Evolutionary conservation across 2,888 invertebrate species (phyloP).

Genomic region (Tenodera sinensis): DNA sequence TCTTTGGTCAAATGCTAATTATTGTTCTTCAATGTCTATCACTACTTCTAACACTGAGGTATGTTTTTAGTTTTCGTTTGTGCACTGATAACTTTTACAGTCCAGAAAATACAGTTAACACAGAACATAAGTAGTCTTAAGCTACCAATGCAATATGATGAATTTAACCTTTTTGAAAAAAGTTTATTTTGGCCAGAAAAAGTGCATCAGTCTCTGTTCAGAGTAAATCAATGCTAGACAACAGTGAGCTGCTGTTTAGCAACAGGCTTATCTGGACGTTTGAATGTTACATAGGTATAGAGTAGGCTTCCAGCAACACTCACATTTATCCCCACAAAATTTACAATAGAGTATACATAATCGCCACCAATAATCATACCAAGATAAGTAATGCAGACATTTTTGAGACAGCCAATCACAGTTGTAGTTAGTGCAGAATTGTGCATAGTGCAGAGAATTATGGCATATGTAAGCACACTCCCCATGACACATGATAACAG

Average conservation of each 20-base stretch:
- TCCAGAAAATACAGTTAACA: not conserved
- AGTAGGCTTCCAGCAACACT: constrained; percentile 83
- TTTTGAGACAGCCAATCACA: constrained; percentile 96
- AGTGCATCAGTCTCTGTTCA: not conserved
- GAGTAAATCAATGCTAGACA: not conserved
- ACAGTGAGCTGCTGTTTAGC: constrained; percentile 4
- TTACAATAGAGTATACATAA: constrained; percentile 90
- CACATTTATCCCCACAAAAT: constrained; percentile 94
- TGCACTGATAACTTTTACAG: not conserved
- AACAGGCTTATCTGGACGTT: constrained; percentile 47
- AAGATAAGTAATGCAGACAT: constrained; percentile 93
- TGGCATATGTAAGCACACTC: constrained; percentile 90
- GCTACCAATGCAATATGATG: not conserved
- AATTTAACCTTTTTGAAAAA: not conserved
- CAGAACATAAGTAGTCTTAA: not conserved
- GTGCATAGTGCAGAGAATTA: constrained; percentile 90
- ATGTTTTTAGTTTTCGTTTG: not conserved
- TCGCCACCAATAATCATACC: constrained; percentile 99
- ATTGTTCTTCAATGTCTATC: not conserved
- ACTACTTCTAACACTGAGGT: not conserved
- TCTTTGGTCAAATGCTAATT: not conserved
- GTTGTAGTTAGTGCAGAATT: constrained; percentile 99
- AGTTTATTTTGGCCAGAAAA: not conserved
- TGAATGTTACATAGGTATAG: constrained; percentile 84
- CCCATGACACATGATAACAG: constrained; percentile 92